Evolutionary conservation across 2,113 vertebrate species (phyloP).

Genomic region (Ceyx margarethae): DNA sequence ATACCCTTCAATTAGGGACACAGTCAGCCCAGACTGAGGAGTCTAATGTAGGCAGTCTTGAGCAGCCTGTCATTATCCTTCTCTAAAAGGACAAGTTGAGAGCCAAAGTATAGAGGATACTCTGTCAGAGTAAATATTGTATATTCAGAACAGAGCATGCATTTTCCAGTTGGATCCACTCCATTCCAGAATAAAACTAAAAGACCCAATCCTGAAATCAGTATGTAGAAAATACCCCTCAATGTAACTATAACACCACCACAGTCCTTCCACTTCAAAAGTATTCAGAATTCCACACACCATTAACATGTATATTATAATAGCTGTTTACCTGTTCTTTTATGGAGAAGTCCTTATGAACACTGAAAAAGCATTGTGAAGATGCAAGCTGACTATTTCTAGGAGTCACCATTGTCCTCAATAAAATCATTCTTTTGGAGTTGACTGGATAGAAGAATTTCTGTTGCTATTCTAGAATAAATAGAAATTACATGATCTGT

Average conservation of each 20-base stretch:
- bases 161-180: neutral
- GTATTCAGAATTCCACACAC: neutral
- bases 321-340: neutral
- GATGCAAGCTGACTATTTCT: neutral
- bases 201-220: neutral
- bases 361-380: neutral
- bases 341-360: neutral
- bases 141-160: neutral
- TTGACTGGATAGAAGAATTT: neutral
- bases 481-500: neutral
- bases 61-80: neutral
- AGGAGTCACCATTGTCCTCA: neutral
- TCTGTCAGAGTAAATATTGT: neutral
- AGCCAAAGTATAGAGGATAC: neutral
- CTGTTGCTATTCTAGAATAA: neutral
- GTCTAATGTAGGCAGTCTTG: neutral
- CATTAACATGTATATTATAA: neutral
- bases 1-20: neutral
- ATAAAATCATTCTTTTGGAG: neutral
- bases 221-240: neutral
- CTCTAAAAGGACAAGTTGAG: neutral
- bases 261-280: neutral
- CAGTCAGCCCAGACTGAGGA: neutral
- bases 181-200: neutral
- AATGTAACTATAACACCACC: neutral